Evolutionary conservation across 2,113 vertebrate genomes (phyloP).

Genomic region (Hippocampus mohnikei): DNA sequence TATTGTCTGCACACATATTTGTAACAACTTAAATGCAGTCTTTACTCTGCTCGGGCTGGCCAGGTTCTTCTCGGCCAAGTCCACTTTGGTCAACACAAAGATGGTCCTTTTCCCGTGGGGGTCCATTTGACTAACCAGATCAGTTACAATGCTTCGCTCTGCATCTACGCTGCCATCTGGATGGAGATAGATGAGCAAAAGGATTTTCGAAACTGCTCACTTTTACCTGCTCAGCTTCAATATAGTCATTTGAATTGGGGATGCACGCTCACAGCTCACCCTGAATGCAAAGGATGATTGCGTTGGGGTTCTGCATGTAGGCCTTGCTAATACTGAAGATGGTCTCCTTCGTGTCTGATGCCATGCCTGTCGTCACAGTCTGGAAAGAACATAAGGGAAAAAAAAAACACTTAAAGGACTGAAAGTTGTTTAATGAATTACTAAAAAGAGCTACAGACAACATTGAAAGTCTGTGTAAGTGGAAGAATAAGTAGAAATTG

Average conservation of each 20-base stretch:
- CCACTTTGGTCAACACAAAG: slow-evolving; percentile 98
- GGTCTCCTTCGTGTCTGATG: slow-evolving; percentile 92
- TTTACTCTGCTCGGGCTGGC: slow-evolving; percentile 90
- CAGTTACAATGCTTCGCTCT: slow-evolving; percentile 96
- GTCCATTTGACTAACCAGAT: slow-evolving; percentile 98
- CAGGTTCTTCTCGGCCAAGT: slow-evolving; percentile 94
- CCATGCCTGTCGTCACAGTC: slow-evolving; percentile 97
- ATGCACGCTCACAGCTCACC: slow-evolving; percentile 69
- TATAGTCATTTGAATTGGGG: neutral
- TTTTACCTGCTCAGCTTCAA: neutral
- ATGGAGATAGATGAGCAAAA: neutral
- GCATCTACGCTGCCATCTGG: slow-evolving; percentile 96
- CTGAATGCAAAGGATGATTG: slow-evolving; percentile 99
- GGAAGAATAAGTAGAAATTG: neutral
- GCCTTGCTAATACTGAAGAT: slow-evolving; percentile 98
- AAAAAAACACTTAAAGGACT: neutral
- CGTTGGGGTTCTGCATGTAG: slow-evolving; percentile 99
- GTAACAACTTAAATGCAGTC: slow-evolving; percentile 3
- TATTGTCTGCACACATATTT: neutral
- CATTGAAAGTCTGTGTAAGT: neutral
- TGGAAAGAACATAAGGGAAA: slow-evolving; percentile 45
- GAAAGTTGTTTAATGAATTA: neutral
- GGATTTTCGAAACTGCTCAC: neutral
- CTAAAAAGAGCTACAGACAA: neutral
- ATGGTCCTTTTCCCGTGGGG: slow-evolving; percentile 96